Base-by-base conservation (phyloP, 92 coral and sea anemone species). In the Zoanthus sociatus region DNA sequence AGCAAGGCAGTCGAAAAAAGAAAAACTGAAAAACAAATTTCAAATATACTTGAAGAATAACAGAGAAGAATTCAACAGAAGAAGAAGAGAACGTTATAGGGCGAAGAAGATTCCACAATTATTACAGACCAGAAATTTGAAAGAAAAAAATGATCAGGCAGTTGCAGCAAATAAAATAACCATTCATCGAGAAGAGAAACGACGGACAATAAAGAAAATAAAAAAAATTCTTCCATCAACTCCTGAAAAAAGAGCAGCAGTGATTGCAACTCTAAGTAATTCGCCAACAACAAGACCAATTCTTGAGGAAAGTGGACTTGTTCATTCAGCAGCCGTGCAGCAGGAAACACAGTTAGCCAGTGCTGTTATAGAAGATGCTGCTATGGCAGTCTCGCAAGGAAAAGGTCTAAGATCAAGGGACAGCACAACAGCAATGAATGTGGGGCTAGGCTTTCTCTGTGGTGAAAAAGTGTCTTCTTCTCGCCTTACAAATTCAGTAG, bases 371-470 rank as follows among this genome's bases (percentile, higher is more conserved):
- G 58, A 73, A 4, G 93, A 90, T 54, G 82, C 77, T 26, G 54
- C 78, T 1, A 45, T 55, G 46, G 90, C 82, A 32, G 16, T 90
- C n/a, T 72, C 58, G 12, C 50, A 26, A 53, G 77, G 73, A 17
- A 90, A 90, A 55, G 51, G 45, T 7, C 78, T 58, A n/a, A 56
- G 93, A 16, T 82, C 93, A 0, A 77, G 83, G 11, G 88, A 83
- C 54, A 74, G 90, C 46, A 67, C 82, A 17, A 61, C 88, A 17
- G 71, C 93, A 10, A 56, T 88, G 15, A 61, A 42, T 21, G 71
- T 88, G 21, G 93, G 84, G 10, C 45, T 89, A 1, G 71, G 85
- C 3, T 44, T 86, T n/a, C n/a, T 84, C 26, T 85, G 86, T 46
- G 90, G 89, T 30, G 50, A 86, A 0, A 45, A 66, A 4, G 54